Percentiles rank a stretch among this genome's conserved stretches.
These are phyloP conservation scores for Heliconius hermathena DNA, from an alignment of 1,140 invertebrate genomes.

Conservation along the genomic window DNA sequence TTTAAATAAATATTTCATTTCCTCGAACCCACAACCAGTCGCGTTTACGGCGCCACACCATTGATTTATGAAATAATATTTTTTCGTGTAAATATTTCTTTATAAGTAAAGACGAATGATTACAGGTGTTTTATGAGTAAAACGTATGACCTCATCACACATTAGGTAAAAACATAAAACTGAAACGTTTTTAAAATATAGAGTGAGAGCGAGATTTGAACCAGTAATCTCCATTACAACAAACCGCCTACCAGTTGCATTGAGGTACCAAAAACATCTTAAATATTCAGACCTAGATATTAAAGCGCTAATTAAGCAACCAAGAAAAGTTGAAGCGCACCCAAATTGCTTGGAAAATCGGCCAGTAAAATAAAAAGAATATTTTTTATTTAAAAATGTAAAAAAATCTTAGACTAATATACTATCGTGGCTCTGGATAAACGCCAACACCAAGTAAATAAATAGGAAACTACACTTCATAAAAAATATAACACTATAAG, in stretches of 20 bases:
- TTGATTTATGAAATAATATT: no score
- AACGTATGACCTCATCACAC: no score
- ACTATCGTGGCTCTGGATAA: constrained; percentile 28
- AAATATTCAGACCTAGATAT: neutral
- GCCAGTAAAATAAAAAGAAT: constrained; percentile 11
- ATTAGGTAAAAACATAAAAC: no score
- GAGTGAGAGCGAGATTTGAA: neutral
- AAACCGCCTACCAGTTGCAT: neutral
- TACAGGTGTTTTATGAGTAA: no score
- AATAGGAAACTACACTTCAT: constrained; percentile 5
- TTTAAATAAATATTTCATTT: no score
- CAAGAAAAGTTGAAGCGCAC: constrained; percentile 33
- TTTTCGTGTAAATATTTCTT: no score
- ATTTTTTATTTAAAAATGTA: constrained; percentile 23
- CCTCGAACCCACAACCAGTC: no score
- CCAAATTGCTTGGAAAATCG: constrained; percentile 30
- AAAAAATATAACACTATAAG: neutral
- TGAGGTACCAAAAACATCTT: neutral
- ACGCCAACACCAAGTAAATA: constrained; percentile 28
- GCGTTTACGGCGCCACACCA: no score
- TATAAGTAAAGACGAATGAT: no score
- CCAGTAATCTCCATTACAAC: neutral
- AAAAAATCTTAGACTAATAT: constrained; percentile 29
- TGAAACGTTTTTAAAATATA: no score
- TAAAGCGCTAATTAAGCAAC: constrained; percentile 29